Conservation (phyloP, 2,888 invertebrate genomes). For the Xanthia icteritia region DNA sequence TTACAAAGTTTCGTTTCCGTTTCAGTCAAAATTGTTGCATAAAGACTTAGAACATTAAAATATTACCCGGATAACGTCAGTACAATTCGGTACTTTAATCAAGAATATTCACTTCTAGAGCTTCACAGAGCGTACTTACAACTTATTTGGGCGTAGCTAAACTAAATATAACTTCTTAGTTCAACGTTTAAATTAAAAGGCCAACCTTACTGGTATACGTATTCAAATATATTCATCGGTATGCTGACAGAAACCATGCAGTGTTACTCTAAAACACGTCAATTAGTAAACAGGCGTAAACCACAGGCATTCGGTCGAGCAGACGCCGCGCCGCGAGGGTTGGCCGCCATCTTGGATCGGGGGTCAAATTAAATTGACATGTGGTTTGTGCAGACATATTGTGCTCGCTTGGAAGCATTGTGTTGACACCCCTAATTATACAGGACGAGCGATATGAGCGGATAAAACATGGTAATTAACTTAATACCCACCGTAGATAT, state of each 20-base stretch:
- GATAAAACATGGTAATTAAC: constrained; percentile 86
- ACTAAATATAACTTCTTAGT: constrained; percentile 41
- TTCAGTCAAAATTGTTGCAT: constrained; percentile 12
- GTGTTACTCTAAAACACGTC: constrained; percentile 85
- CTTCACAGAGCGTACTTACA: constrained; percentile 32
- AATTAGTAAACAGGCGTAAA: constrained; percentile 85
- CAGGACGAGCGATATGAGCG: constrained; percentile 83
- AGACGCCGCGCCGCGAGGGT: constrained; percentile 79
- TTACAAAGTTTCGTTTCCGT: constrained; percentile 9
- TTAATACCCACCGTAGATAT: constrained; percentile 81
- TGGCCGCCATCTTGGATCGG: constrained; percentile 87
- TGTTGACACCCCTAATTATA: constrained; percentile 89
- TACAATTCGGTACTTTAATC: constrained; percentile 42
- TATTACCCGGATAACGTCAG: constrained; percentile 21
- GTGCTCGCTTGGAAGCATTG: constrained; percentile 84
- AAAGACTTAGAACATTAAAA: constrained; percentile 20
- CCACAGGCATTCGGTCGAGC: constrained; percentile 83
- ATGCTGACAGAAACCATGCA: constrained; percentile 79
- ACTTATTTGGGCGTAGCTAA: constrained; percentile 35
- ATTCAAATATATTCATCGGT: constrained; percentile 73
- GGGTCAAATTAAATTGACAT: constrained; percentile 90
- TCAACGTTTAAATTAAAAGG: constrained; percentile 53
- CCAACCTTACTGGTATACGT: constrained; percentile 54
- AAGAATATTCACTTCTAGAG: constrained; percentile 42
- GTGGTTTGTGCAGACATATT: constrained; percentile 88